Evolutionary conservation across 2,888 invertebrate species (phyloP).

Genomic region (Parascotia fuliginaria): DNA sequence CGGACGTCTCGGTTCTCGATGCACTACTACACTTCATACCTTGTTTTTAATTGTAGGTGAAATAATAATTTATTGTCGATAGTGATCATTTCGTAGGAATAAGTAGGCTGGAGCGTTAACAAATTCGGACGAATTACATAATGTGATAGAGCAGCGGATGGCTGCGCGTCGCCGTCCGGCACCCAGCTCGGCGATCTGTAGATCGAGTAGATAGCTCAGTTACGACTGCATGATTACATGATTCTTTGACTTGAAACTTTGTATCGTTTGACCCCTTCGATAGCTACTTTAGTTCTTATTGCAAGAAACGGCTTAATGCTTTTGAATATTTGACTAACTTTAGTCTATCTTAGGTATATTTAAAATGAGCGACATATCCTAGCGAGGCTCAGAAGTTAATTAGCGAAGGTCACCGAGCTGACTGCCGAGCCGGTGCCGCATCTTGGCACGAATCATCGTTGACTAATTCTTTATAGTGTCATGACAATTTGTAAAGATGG

Average conservation of each 20-base stretch:
- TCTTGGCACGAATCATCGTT: constrained; percentile 75
- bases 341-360: constrained; percentile 60
- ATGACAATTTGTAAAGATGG: constrained; percentile 82
- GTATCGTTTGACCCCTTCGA: constrained; percentile 54
- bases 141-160: constrained; percentile 76
- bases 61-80: constrained; percentile 83
- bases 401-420: constrained; percentile 62
- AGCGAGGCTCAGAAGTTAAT: constrained; percentile 52
- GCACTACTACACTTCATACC: constrained; percentile 77
- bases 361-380: constrained; percentile 76
- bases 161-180: constrained; percentile 60
- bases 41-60: constrained; percentile 81
- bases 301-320: constrained; percentile 63
- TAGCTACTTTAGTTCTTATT: constrained; percentile 60
- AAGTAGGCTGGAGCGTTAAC: constrained; percentile 84
- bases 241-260: constrained; percentile 54
- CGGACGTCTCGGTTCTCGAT: constrained; percentile 64
- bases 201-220: constrained; percentile 51
- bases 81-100: constrained; percentile 83
- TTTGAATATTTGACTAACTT: constrained; percentile 59
- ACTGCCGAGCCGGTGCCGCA: constrained; percentile 57
- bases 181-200: constrained; percentile 63
- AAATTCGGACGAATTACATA: constrained; percentile 82
- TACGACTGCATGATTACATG: constrained; percentile 61
- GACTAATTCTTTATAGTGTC: constrained; percentile 83